These are phyloP conservation scores for Propithecus coquereli DNA, from an alignment of 2,113 vertebrate species.

Conservation along the genomic window DNA sequence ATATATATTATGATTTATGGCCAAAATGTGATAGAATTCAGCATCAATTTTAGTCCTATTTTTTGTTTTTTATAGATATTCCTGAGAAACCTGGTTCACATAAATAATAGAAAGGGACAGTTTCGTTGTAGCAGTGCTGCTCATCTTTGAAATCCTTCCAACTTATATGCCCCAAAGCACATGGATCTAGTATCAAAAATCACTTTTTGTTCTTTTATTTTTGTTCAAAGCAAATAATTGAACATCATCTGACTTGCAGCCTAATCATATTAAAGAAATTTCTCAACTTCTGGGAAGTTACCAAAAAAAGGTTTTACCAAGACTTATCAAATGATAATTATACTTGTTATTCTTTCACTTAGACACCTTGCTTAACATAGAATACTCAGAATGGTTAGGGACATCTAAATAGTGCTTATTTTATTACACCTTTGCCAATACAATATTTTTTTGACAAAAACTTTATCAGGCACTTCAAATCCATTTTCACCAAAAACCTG, in stretches of 20 bases:
- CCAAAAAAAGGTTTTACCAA: not conserved
- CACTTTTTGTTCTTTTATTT: not conserved
- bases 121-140: not conserved
- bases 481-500: not conserved
- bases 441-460: not conserved
- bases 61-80: not conserved
- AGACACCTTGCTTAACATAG: not conserved
- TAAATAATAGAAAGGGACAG: not conserved
- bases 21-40: not conserved
- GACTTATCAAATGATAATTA: conserved; percentile 10
- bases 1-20: not conserved
- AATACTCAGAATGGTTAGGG: not conserved
- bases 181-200: not conserved
- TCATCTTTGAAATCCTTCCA: not conserved
- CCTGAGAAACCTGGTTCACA: not conserved
- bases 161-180: not conserved
- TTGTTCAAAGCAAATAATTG: not conserved
- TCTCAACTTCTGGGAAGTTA: not conserved
- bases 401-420: conserved; percentile 29
- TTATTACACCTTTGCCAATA: not conserved
- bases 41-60: not conserved
- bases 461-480: not conserved
- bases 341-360: conserved; percentile 3
- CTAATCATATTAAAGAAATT: not conserved
- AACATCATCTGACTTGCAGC: not conserved